Base-by-base conservation (phyloP, 35 echinoderm and acorn worm genomes). In the Ptychodera flava region DNA sequence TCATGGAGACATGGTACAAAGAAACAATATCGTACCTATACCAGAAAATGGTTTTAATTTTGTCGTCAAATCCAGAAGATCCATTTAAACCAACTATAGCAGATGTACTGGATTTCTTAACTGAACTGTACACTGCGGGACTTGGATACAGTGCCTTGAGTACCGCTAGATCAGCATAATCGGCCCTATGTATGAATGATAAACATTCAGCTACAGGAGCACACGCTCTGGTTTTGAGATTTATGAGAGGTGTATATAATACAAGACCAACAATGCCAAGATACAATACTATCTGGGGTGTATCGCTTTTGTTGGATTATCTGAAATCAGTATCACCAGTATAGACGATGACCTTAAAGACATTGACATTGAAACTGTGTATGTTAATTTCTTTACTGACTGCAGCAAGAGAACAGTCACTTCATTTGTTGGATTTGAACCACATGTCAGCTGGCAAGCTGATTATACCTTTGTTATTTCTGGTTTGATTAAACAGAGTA, bases 161-260 rank as follows among this genome's bases (percentile, higher is more conserved):
- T 36, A 86, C 83, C 53, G 83, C 89, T 12, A 77, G 75, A 28
- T 82, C 89, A 52, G 81, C 78, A 1, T 83, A 86, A 33, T 86
- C 89, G 82, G 87, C 90, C 2, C 45, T 92, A 36, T 34, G 87
- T 29, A 52, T 16, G n/a, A 80, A 36, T 31, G 29, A 82, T 28
- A 34, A 85, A 33, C 35, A 64, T 33, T 22, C 31, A 10, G 28
- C 84, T 33, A 15, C 81, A 0, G 94, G 90, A 14, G 80, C 78
- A 38, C 86, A 96, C 78, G 83, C 87, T 0, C 35, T 92, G 0
- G 37, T 96, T 29, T 76, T 22, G 1, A 15, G 89, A n/a, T 97
- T 97, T 78, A 33, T 88, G 81, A 92, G 80, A 79, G 94, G 94
- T 22, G 86, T 91, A 0, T 97, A 81, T 82, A 88, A 88, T 22